Evolutionary conservation across 1,140 invertebrate species (phyloP), one percentile per base, ranked within the genome.

Genomic region (Sminthurides bifidus): DNA sequence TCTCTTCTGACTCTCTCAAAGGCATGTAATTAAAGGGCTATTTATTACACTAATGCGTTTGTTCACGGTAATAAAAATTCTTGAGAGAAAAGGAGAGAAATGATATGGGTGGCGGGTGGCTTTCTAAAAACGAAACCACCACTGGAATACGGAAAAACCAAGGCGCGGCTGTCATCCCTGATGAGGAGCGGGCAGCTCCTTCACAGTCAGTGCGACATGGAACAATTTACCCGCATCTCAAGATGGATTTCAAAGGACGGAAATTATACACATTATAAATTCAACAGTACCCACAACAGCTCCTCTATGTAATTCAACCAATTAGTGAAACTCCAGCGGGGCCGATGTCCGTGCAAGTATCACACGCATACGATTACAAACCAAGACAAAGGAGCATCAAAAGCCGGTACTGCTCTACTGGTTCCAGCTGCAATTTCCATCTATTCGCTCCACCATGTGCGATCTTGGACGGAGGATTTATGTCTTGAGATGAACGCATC

Each of bases 21-120:
- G 29, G 45, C 49, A 52, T 58, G 51, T 58, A 58, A 58, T 58
- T 58, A 58, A 58, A 52, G 50, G 46, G 40, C 56, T 58, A 58
- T 58, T 58, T 48, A 58, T 58, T 58, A 52, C 40, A 52, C 56
- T 58, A 58, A 58, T 58, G 56, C 43, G 49, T 40, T 51, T 17
- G 49, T 45, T 38, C 56, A 58, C 30, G 56, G 56, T 48, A 58
- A 58, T 58, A 58, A 58, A 58, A 58, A 58, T 58, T 58, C 56
- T 53, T 38, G 30, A 53, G 44, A 53, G 51, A 53, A 43, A 41
- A 38, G 21, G 37, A 52, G 29, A 40, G 31, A 50, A 50, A 50
- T 2, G 48, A 50, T 50, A 35, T 33, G 48, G 37, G 48, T 27
- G n/a, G 45, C 33, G 33, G 33, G 33, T 10, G 8, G 33, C 8